Percentiles rank a stretch among this genome's conserved stretches.
These are phyloP conservation scores for Microctenopoma stevenorrisi DNA, from an alignment of 2,797 vertebrate species.

Conservation along the genomic window DNA sequence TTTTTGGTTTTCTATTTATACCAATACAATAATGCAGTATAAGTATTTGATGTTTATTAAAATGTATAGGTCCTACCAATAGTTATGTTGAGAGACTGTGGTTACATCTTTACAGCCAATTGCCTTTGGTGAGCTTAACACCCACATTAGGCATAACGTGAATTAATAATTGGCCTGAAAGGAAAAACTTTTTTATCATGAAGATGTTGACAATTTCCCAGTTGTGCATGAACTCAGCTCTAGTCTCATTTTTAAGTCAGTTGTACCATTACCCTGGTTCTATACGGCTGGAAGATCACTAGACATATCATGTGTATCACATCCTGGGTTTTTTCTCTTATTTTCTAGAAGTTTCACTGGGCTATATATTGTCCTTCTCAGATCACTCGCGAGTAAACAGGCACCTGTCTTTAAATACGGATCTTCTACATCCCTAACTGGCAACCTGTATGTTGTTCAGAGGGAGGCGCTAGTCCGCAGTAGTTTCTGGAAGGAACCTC, in stretches of 20 bases:
- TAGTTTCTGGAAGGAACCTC: slow-evolving; percentile 88
- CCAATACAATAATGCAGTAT: not conserved
- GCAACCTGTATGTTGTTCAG: slow-evolving; percentile 66
- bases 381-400: not conserved
- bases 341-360: slow-evolving; percentile 54
- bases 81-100: too few relatives aligned
- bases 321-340: not conserved
- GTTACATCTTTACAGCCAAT: not conserved
- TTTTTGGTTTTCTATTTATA: not conserved
- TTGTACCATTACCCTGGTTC: not conserved
- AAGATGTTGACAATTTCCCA: not conserved
- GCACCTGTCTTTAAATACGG: not conserved
- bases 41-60: not conserved
- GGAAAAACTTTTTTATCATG: too few relatives aligned
- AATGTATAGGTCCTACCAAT: too few relatives aligned
- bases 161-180: not conserved
- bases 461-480: slow-evolving; percentile 78
- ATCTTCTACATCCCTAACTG: slow-evolving; percentile 50
- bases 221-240: too few relatives aligned
- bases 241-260: too few relatives aligned
- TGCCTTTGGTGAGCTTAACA: not conserved
- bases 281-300: not conserved
- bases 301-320: not conserved
- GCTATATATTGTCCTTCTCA: slow-evolving; percentile 8
- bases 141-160: not conserved